These are phyloP conservation scores for Chionodraco myersi DNA, from an alignment of 2,113 vertebrate genomes.

Conservation along the genomic window DNA sequence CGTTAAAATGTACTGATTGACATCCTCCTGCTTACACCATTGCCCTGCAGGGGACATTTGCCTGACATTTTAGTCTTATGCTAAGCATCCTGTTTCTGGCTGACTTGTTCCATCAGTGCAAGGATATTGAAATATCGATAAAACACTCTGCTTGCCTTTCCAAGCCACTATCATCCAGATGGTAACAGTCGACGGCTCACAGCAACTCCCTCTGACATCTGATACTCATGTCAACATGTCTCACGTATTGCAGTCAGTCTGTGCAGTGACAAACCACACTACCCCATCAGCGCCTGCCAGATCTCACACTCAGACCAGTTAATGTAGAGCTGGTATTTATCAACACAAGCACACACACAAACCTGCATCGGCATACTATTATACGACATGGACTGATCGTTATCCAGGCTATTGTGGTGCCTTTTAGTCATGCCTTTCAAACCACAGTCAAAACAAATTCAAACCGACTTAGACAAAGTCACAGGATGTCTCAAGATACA, in stretches of 20 bases:
- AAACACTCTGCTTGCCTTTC: constrained; percentile 17
- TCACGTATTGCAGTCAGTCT: constrained; percentile 44
- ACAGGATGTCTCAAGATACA: constrained; percentile 17
- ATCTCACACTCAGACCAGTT: constrained; percentile 68
- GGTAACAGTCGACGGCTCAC: constrained; percentile 42
- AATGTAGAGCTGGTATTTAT: constrained; percentile 41
- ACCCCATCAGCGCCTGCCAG: constrained; percentile 50
- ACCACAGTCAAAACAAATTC: constrained; percentile 55
- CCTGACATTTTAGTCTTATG: constrained; percentile 52
- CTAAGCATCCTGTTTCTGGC: constrained; percentile 43
- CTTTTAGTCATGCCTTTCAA: constrained; percentile 49
- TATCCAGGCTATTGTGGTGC: constrained; percentile 46
- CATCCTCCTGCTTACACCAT: constrained; percentile 39
- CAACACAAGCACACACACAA: constrained; percentile 24
- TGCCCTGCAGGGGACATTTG: constrained; percentile 66
- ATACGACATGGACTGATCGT: constrained; percentile 32
- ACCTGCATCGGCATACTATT: constrained; percentile 4
- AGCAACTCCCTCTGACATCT: constrained; percentile 60
- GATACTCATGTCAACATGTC: constrained; percentile 72
- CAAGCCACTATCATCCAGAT: constrained; percentile 59
- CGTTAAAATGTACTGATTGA: constrained; percentile 61
- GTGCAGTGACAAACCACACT: constrained; percentile 64
- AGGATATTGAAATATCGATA: constrained; percentile 55
- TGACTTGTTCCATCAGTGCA: constrained; percentile 32
- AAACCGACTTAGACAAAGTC: constrained; percentile 3